Evolutionary conservation across 2,113 vertebrate species (phyloP).

Genomic region (Lipotes vexillifer): DNA sequence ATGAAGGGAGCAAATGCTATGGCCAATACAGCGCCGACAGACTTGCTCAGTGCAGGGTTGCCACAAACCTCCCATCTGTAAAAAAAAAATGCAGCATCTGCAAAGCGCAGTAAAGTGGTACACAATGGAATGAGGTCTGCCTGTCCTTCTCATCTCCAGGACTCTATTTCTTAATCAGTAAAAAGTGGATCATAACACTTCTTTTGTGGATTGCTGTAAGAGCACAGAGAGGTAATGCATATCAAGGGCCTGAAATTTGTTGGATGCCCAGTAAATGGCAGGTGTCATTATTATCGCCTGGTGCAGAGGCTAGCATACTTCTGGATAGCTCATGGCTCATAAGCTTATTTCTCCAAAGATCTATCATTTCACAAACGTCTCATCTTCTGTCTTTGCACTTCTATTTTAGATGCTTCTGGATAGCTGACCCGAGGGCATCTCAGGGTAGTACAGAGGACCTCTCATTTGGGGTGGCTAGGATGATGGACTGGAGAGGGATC

Average conservation of each 20-base stretch:
- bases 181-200: not conserved
- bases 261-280: too few relatives aligned
- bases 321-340: not conserved
- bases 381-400: not conserved
- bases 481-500: too few relatives aligned
- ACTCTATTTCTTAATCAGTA: not conserved
- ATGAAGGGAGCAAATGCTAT: not conserved
- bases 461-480: not conserved
- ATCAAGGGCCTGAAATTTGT: not conserved
- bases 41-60: not conserved
- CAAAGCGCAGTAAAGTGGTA: not conserved
- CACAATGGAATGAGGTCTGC: not conserved
- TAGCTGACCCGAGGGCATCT: not conserved
- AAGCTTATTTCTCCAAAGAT: not conserved
- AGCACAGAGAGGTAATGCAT: not conserved
- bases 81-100: not conserved
- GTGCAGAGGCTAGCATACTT: rapidly evolving
- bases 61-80: not conserved
- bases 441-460: not conserved
- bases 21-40: not conserved
- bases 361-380: not conserved
- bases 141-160: not conserved
- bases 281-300: not conserved
- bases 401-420: not conserved
- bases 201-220: not conserved